phyloP scores from a whole-genome alignment of 2,888 invertebrate species.

The Ypsolopha sequella region DNA sequence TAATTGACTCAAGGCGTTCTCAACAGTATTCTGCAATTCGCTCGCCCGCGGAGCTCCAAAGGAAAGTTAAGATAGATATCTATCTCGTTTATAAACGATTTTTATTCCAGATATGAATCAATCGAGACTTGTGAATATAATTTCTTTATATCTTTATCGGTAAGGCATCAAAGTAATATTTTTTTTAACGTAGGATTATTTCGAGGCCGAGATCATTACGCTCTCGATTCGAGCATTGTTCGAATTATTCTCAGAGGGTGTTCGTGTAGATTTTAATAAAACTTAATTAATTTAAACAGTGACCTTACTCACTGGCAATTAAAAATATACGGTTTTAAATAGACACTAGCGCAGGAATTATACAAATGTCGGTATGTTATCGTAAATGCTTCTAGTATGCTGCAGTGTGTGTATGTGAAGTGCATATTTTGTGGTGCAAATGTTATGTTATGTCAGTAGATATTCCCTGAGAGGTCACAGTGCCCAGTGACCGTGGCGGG shows the following conservation, averaged over 20 bases:
- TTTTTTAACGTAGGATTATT: too few species aligned
- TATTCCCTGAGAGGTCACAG: constrained; percentile 55
- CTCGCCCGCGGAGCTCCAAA: constrained; percentile 12
- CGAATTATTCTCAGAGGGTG: too few species aligned
- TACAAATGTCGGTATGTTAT: background rate
- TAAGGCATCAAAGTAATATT: too few species aligned
- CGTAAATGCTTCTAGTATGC: background rate
- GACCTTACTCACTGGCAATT: constrained; percentile 1
- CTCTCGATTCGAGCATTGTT: too few species aligned
- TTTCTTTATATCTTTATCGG: too few species aligned
- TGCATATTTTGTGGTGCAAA: constrained; percentile 1
- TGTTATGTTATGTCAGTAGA: constrained; percentile 16
- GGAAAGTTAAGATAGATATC: constrained; percentile 28
- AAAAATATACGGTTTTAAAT: background rate
- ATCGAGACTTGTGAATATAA: too few species aligned
- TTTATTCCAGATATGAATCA: constrained; percentile 8
- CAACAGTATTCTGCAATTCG: background rate
- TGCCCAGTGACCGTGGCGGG: constrained; percentile 59
- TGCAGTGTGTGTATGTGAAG: background rate
- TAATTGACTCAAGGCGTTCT: constrained; percentile 22
- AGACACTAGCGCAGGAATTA: background rate
- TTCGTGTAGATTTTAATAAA: too few species aligned
- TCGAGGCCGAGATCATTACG: too few species aligned
- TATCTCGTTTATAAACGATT: constrained; percentile 26
- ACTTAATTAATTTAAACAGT: constrained; percentile 1